A percentile compares a stretch with the other conserved stretches of the same genome.
Conservation (phyloP, 2,113 vertebrate genomes). For the Cryptomyrus ogoouensis region DNA sequence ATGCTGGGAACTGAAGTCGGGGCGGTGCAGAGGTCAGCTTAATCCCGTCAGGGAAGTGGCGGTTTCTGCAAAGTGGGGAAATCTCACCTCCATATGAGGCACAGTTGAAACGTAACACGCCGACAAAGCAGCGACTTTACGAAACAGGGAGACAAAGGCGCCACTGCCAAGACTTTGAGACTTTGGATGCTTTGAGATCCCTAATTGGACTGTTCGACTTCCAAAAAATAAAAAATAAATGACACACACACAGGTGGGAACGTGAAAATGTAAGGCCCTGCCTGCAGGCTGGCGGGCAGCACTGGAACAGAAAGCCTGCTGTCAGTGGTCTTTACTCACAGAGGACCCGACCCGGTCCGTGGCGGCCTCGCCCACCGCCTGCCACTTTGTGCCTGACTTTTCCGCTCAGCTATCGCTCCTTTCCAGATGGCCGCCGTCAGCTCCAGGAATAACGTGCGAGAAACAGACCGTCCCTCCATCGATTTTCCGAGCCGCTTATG, state of each 20-base stretch:
- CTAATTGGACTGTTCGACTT: not conserved
- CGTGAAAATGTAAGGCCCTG: not conserved
- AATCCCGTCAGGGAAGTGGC: not conserved
- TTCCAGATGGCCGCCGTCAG: not conserved
- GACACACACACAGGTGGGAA: not conserved
- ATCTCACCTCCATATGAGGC: not conserved
- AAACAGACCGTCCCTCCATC: not conserved
- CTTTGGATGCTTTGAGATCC: not conserved
- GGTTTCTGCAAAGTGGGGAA: not conserved
- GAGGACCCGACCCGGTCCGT: not conserved
- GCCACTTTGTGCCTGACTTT: not conserved
- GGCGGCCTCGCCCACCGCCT: not conserved
- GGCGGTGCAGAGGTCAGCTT: not conserved
- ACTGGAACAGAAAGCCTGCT: not conserved
- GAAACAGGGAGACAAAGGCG: not conserved
- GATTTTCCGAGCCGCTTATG: slow-evolving; percentile 5
- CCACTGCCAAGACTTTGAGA: not conserved
- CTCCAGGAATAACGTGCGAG: not conserved
- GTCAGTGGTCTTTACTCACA: not conserved
- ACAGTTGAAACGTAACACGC: not conserved
- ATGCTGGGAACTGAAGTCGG: not conserved
- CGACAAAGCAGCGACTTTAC: not conserved
- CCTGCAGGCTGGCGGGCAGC: not conserved
- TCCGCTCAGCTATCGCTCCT: not conserved
- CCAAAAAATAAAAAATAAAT: not conserved